phyloP scores from a whole-genome alignment of 2,888 invertebrate species.

The Tolmerus cingulatus region DNA sequence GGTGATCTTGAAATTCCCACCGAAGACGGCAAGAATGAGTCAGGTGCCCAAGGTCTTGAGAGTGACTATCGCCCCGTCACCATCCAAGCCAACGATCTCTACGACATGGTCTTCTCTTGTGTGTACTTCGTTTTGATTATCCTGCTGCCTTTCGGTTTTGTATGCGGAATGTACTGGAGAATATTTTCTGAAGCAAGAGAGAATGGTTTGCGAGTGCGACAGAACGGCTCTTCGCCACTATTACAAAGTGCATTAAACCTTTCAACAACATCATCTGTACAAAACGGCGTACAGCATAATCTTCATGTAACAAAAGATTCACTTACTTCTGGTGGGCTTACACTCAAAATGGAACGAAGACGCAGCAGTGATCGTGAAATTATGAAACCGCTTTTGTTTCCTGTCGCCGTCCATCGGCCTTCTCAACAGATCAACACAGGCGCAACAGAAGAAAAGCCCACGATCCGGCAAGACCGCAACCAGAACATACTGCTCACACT shows the following conservation, averaged over 20 bases:
- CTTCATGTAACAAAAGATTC: constrained; percentile 2
- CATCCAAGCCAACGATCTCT: constrained; percentile 44
- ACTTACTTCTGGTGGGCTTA: constrained; percentile 54
- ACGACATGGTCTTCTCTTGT: constrained; percentile 58
- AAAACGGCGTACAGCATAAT: not conserved
- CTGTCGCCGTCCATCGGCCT: constrained; percentile 52
- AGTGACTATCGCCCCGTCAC: not conserved
- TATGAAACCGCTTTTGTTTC: constrained; percentile 54
- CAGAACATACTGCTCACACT: constrained; percentile 60
- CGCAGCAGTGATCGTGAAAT: constrained; percentile 51
- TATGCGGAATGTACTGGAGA: constrained; percentile 64
- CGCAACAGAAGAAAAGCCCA: not conserved
- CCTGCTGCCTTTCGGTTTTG: constrained; percentile 61
- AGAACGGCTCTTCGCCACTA: constrained; percentile 63
- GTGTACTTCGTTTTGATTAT: constrained; percentile 62
- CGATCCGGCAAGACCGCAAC: constrained; percentile 53
- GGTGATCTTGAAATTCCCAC: constrained; percentile 53
- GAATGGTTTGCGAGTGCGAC: constrained; percentile 63
- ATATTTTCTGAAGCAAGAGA: constrained; percentile 63
- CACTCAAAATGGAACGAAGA: constrained; percentile 60
- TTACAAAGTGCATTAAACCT: constrained; percentile 63
- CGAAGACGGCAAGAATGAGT: constrained; percentile 49
- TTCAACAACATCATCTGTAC: constrained; percentile 48
- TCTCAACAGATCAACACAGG: not conserved
- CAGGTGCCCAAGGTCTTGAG: constrained; percentile 53